A percentile compares a stretch with the other conserved stretches of the same genome.
Conservation (phyloP, 2,113 vertebrate species). For the Conger conger region DNA sequence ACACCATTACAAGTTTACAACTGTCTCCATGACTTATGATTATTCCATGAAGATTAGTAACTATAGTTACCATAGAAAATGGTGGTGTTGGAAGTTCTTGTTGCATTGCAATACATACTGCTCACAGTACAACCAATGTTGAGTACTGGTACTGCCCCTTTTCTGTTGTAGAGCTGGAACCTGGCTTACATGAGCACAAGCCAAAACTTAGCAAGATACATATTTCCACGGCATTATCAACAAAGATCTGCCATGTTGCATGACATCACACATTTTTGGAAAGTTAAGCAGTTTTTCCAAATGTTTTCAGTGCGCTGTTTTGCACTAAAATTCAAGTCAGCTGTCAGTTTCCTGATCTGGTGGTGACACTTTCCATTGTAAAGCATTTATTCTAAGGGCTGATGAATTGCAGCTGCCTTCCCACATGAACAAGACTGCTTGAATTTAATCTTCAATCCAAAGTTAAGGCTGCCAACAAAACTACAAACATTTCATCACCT, state of each 20-base stretch:
- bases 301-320: not conserved
- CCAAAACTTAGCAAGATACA: not conserved
- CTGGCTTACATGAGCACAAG: not conserved
- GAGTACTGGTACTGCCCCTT: not conserved
- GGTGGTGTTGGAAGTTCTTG: not conserved
- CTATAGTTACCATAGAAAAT: conserved; percentile 2
- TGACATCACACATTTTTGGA: not conserved
- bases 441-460: not conserved
- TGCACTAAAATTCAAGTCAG: not conserved
- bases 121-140: conserved; percentile 2
- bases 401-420: not conserved
- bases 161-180: not conserved
- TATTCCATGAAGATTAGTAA: conserved; percentile 17
- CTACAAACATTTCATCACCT: not conserved
- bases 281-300: not conserved
- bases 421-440: not conserved
- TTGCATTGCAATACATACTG: conserved; percentile 2
- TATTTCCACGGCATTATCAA: not conserved
- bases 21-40: not conserved
- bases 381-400: not conserved
- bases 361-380: not conserved
- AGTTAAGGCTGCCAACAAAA: not conserved
- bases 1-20: conserved; percentile 17
- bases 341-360: not conserved
- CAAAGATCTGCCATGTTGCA: not conserved